Evolutionary conservation across 30 jellyfish, hydroid and myxozoan genomes (phyloP).

Genomic region (Turritopsis dohrnii): DNA sequence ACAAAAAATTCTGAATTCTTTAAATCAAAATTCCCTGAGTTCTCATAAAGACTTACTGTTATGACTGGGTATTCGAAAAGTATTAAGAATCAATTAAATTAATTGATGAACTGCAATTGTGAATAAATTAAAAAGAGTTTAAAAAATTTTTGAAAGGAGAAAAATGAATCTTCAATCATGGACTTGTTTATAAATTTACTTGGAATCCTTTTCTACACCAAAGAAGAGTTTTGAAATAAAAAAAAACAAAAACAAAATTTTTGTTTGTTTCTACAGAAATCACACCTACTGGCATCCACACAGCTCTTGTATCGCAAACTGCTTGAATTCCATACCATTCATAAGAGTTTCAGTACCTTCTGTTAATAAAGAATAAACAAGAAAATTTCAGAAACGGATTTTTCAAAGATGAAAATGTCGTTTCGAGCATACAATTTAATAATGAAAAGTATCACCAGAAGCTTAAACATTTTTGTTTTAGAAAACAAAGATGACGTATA

Average conservation of each 20-base stretch:
- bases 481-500: no score
- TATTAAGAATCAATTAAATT: no score
- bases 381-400: neutral
- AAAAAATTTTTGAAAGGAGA: no score
- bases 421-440: neutral
- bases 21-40: no score
- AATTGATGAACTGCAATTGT: neutral
- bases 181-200: no score
- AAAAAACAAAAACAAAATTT: neutral
- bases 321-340: constrained; percentile 3
- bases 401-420: no score
- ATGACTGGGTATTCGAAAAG: no score
- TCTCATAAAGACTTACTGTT: no score
- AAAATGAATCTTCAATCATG: no score
- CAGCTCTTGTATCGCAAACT: neutral
- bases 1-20: neutral
- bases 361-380: neutral
- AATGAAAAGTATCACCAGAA: neutral
- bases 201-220: no score
- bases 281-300: neutral
- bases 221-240: no score
- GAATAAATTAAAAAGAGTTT: neutral
- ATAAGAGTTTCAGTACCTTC: neutral
- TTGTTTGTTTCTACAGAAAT: neutral
- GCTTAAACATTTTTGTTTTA: neutral